phyloP scores from a whole-genome alignment of 2,888 invertebrate genomes.

The Escarpia spicata region DNA sequence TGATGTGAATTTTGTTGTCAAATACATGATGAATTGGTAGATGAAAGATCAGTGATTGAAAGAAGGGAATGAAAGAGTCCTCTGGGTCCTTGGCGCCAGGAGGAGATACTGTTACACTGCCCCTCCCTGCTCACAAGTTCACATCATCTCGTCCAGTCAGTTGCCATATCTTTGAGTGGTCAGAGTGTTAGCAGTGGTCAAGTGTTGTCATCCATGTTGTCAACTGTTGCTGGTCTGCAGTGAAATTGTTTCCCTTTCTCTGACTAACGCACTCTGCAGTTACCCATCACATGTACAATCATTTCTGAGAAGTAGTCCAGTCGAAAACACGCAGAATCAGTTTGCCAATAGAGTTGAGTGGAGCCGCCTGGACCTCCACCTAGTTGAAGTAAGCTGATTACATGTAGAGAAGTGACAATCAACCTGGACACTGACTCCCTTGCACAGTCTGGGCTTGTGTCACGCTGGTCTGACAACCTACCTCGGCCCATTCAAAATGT shows the following conservation, averaged over 20 bases:
- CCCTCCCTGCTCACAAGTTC: too few relatives aligned
- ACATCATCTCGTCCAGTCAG: too few relatives aligned
- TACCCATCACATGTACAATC: neutral
- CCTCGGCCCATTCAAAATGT: neutral
- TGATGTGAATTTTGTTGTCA: too few relatives aligned
- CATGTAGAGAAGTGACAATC: neutral
- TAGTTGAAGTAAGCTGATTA: neutral
- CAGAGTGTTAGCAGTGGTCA: too few relatives aligned
- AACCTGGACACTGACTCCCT: neutral
- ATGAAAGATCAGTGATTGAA: too few relatives aligned
- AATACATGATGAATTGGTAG: too few relatives aligned
- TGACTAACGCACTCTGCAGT: neutral
- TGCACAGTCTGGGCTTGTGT: neutral
- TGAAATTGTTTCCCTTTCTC: neutral
- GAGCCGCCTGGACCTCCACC: neutral
- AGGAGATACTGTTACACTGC: too few relatives aligned
- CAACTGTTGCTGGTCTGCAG: neutral
- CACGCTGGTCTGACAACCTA: neutral
- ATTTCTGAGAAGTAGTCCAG: neutral
- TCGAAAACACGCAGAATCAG: slow-evolving; percentile 1
- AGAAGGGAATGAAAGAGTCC: too few relatives aligned
- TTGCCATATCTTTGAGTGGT: too few relatives aligned
- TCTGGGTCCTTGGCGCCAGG: too few relatives aligned
- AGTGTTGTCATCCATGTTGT: too few relatives aligned
- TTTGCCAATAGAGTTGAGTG: neutral